These are phyloP conservation scores for Leptopilina boulardi DNA, from an alignment of 1,140 invertebrate genomes.

Conservation along the genomic window DNA sequence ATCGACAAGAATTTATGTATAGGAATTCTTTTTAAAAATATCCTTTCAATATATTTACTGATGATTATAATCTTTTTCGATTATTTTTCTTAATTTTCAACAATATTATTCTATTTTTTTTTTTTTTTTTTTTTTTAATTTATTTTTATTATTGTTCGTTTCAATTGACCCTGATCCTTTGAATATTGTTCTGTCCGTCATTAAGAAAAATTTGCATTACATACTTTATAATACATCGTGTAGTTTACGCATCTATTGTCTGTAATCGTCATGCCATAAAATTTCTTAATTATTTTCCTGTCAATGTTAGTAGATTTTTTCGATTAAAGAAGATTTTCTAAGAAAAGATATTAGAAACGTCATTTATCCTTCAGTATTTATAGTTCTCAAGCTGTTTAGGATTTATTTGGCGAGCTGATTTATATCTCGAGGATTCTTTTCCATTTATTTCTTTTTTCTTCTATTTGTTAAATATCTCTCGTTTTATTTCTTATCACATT, in stretches of 20 bases:
- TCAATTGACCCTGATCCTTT: constrained; percentile 38
- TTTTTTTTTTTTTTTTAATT: too few relatives aligned
- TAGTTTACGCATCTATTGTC: constrained; percentile 29
- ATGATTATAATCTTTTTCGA: too few relatives aligned
- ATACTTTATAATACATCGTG: not conserved
- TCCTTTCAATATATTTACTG: too few relatives aligned
- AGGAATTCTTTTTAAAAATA: too few relatives aligned
- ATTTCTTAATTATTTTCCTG: constrained; percentile 43
- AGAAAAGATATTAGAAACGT: constrained; percentile 16
- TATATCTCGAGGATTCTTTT: not conserved
- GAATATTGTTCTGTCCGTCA: not conserved
- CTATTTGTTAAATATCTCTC: not conserved
- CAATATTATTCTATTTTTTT: too few relatives aligned
- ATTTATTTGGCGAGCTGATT: constrained; percentile 13
- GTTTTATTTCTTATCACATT: not conserved
- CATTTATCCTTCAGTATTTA: constrained; percentile 22
- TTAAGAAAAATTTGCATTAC: not conserved
- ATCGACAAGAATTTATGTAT: too few relatives aligned
- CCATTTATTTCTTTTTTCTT: not conserved
- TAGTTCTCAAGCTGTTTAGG: constrained; percentile 1
- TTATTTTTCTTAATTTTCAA: too few relatives aligned
- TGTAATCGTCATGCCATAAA: constrained; percentile 33
- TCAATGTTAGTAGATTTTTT: constrained; percentile 53
- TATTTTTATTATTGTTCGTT: too few relatives aligned
- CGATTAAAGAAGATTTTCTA: constrained; percentile 37